Conservation (phyloP, 2,113 vertebrate species). For the Neogobius melanostomus region DNA sequence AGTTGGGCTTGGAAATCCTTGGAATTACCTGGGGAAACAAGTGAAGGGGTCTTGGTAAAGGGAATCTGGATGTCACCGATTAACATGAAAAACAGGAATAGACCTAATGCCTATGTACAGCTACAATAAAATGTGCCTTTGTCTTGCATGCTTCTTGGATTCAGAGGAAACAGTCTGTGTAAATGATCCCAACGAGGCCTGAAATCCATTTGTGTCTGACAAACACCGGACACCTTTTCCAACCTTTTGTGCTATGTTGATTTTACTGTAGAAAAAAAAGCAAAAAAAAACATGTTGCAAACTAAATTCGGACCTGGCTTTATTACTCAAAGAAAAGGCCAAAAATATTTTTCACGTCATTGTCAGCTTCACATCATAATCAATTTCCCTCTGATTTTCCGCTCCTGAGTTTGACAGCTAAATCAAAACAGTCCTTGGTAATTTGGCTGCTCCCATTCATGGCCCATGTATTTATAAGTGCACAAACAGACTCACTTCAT, state of each 20-base stretch:
- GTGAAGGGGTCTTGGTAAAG: too few species aligned
- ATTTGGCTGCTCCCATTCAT: conserved; percentile 60
- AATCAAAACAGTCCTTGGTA: conserved; percentile 65
- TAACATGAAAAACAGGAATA: not conserved
- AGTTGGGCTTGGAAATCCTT: too few species aligned
- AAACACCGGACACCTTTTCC: conserved; percentile 26
- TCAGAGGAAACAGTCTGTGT: conserved; percentile 34
- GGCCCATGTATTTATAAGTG: conserved; percentile 66
- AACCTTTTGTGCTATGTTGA: conserved; percentile 42
- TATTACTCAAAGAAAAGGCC: conserved; percentile 39
- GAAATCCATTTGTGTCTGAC: conserved; percentile 33
- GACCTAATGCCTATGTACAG: not conserved
- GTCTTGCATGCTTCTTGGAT: conserved; percentile 28
- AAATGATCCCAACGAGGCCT: conserved; percentile 34
- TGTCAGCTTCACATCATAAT: conserved; percentile 52
- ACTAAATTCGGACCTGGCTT: conserved; percentile 22
- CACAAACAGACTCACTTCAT: conserved; percentile 59
- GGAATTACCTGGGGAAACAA: too few species aligned
- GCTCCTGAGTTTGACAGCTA: conserved; percentile 47
- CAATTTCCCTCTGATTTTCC: conserved; percentile 54
- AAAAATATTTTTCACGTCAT: conserved; percentile 59
- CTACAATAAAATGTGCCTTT: conserved; percentile 7
- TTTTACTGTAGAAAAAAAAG: conserved; percentile 26
- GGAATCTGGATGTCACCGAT: too few species aligned
- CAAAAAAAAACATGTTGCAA: conserved; percentile 50